Base-by-base conservation (phyloP, 2,888 invertebrate species). In the Plebejus argus region DNA sequence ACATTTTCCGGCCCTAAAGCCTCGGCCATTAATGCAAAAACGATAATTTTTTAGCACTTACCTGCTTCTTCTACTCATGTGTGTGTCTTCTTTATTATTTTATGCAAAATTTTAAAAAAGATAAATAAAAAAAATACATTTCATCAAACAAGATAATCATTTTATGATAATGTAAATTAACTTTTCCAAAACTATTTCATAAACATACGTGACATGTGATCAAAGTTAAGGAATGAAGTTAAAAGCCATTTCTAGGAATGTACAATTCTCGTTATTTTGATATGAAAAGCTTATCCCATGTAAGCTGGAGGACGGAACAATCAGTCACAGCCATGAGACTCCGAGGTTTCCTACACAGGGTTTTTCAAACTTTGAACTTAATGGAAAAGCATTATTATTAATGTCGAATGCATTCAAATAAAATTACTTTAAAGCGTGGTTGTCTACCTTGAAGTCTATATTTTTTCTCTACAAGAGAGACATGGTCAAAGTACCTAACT, bases 281-380 rank as follows among this genome's bases (percentile, higher is more conserved):
- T 77, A 78, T 76, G 77, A 83, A 84, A 82, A 82, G 84, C 83
- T 83, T 81, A 81, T 80, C 39, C 61, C 28, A 18, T 45, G 15
- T 23, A 61, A 66, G 45, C 81, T 79, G 80, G 75, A 81, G 80
- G 79, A 82, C 82, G 81, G 80, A 83, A 84, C 86, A 86, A 89
- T 90, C 87, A 86, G 86, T 90, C 90, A 88, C 84, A 84, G 20
- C 71, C 23, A 81, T 76, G 80, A 84, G 85, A 86, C 83, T 85
- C 85, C 81, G 84, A 82, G 83, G 83, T 77, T 80, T 79, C 84
- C 84, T 18, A 18, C 18, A 3, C 12, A 53, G 53, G 15, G 53
- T 4, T 53, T 3, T 18, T 18, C 18, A 53, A 53, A 53, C 53
- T 49, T 49, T 49, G 1, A 45, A 53, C 4, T 4, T 18, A 15